Percentiles rank a stretch among this genome's conserved stretches.
phyloP scores from a whole-genome alignment of 2,113 vertebrate species.

The Heptranchias perlo region DNA sequence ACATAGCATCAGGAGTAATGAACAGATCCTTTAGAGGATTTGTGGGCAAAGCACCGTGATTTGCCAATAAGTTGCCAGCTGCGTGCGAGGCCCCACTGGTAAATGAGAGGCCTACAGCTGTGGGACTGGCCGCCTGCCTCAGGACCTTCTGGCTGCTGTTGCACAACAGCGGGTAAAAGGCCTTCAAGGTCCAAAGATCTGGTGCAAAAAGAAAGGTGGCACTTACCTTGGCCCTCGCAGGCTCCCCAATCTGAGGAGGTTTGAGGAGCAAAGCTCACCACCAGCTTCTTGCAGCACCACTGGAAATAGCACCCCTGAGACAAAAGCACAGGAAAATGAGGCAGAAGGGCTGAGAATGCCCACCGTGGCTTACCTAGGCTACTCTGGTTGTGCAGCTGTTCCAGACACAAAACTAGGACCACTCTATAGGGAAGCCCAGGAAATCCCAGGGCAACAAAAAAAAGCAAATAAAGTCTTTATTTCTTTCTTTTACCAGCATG shows the following conservation, averaged over 20 bases:
- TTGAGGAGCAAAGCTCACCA: neutral
- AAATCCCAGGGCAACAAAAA: neutral
- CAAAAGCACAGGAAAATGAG: neutral
- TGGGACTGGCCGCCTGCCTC: neutral
- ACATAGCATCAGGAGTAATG: neutral
- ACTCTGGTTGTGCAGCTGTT: neutral
- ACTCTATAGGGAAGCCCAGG: no score
- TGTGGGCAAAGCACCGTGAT: neutral
- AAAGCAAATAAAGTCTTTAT: no score
- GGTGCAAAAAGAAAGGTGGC: neutral
- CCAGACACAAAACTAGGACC: neutral
- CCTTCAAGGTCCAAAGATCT: neutral
- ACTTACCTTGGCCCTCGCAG: neutral
- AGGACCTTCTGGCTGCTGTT: neutral
- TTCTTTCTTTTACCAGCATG: no score
- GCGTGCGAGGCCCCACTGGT: neutral
- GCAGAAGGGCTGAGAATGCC: neutral
- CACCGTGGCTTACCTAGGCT: neutral
- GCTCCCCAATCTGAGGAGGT: neutral
- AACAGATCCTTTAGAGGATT: neutral
- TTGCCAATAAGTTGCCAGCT: neutral
- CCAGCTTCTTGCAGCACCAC: neutral
- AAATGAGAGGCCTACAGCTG: neutral
- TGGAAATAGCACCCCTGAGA: neutral
- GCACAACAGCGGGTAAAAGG: neutral